Base-by-base conservation (phyloP, 1,140 invertebrate genomes). In the Aphaenogaster ashmeadi region DNA sequence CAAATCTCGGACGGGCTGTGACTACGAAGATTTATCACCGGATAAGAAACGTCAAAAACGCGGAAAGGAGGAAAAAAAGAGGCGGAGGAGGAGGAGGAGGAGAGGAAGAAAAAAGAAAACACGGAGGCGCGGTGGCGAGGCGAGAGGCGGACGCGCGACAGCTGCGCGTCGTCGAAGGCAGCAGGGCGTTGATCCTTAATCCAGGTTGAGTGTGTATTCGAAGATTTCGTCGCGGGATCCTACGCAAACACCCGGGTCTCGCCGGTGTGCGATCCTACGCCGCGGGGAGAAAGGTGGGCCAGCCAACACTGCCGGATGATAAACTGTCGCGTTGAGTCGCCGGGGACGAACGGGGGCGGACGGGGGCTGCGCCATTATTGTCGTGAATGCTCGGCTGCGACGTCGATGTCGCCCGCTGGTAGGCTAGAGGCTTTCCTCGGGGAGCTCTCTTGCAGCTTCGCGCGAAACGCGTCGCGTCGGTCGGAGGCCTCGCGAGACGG, bases 1-100 rank as follows among this genome's bases (percentile, higher is more conserved):
- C 56, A 41, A 86, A 60, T 87, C 88, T 62, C 83, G 41, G 41
- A 33, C 27, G 9, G 38, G 13, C 66, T 50, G 36, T 33, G 52
- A 74, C 54, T 74, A 74, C 33, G 81, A 79, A 60, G 56, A 90
- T 90, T 90, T 80, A 86, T 89, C 86, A 88, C 84, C 88, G 81
- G 54, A 15, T 44, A 54, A 36, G 66, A 86, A 52, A 41, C 66
- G 80, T 66, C 80, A 41, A 64, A 69, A 56, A 87, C 33, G 75
- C 27, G 62, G 47, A 75, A 74, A 62, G 64, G 60, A 83, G 9
- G 27, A 21, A 13, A 27, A 15, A 81, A 13, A 64, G 27, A 21
- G 15, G 27, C n/a, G 27, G 67, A 60, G 47, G 47, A 15, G 21
- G 47, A 8, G 18, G n/a, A n/a, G 33, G 38, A 47, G 66, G 8